Conservation (phyloP, 2,888 invertebrate genomes). For the Diadegma fenestrale region DNA sequence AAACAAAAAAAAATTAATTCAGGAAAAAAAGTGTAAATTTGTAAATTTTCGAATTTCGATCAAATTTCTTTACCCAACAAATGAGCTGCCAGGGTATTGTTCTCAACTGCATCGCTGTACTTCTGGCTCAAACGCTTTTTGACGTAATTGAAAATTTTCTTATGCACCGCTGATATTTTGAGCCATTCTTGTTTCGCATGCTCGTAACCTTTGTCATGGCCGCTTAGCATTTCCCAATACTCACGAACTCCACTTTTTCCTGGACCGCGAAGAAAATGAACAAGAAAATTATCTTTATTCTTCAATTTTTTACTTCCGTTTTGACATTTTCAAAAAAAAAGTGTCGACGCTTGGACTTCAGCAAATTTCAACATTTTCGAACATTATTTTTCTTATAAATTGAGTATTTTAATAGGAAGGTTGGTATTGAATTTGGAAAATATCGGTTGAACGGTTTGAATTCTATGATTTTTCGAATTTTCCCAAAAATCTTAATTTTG, state of each 20-base stretch:
- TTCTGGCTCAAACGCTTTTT: conserved; percentile 73
- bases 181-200: conserved; percentile 73
- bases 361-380: too few relatives aligned
- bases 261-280: conserved; percentile 49
- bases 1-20: conserved; percentile 7
- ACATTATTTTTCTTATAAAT: too few relatives aligned
- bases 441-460: too few relatives aligned
- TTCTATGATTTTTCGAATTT: too few relatives aligned
- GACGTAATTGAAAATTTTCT: conserved; percentile 75
- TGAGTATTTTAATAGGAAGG: too few relatives aligned
- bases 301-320: too few relatives aligned
- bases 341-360: too few relatives aligned
- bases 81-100: conserved; percentile 76
- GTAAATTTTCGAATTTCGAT: neutral
- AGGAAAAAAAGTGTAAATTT: neutral
- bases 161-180: conserved; percentile 74
- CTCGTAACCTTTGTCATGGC: conserved; percentile 76
- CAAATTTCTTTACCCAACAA: conserved; percentile 76
- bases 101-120: conserved; percentile 71
- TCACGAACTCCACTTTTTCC: conserved; percentile 71
- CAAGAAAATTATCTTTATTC: neutral
- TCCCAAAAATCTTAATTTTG: too few relatives aligned
- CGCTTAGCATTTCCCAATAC: conserved; percentile 81
- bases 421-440: too few relatives aligned
- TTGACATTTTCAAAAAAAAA: too few relatives aligned